phyloP scores from a whole-genome alignment of 2,113 vertebrate genomes.

The Columba livia region DNA sequence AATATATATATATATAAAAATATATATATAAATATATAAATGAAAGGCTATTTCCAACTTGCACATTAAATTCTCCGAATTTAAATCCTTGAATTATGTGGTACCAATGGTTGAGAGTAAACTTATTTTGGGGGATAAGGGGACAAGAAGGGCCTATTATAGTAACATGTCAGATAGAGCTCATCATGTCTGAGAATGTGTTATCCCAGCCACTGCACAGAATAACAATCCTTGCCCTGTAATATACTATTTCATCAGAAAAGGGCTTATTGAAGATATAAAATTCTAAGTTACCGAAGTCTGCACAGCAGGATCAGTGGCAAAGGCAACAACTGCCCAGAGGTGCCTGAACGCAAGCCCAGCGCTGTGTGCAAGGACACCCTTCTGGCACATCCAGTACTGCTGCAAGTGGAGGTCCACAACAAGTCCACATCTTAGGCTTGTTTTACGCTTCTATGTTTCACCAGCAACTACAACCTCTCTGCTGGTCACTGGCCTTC shows the following conservation, averaged over 20 bases:
- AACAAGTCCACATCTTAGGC: rapidly evolving
- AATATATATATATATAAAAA: no score
- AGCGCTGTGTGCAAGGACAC: not conserved
- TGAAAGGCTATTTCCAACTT: not conserved
- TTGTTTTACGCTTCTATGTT: not conserved
- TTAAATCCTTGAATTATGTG: not conserved
- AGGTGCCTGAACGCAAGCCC: not conserved
- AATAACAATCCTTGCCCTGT: not conserved
- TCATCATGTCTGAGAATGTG: not conserved
- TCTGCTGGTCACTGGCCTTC: not conserved
- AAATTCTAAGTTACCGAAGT: not conserved
- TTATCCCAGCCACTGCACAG: not conserved
- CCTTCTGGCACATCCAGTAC: rapidly evolving
- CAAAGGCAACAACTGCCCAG: not conserved
- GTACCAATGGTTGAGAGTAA: not conserved
- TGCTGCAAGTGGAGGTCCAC: not conserved
- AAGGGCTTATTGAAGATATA: not conserved
- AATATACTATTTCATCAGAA: not conserved
- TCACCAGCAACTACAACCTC: not conserved
- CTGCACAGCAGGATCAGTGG: not conserved
- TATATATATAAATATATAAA: not conserved
- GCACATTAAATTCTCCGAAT: not conserved
- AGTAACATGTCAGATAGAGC: not conserved
- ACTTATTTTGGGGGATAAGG: rapidly evolving
- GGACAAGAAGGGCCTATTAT: not conserved